Evolutionary conservation across 1,140 invertebrate species (phyloP), one percentile per base, ranked within the genome.

Genomic region (Geopemphigus sp.): DNA sequence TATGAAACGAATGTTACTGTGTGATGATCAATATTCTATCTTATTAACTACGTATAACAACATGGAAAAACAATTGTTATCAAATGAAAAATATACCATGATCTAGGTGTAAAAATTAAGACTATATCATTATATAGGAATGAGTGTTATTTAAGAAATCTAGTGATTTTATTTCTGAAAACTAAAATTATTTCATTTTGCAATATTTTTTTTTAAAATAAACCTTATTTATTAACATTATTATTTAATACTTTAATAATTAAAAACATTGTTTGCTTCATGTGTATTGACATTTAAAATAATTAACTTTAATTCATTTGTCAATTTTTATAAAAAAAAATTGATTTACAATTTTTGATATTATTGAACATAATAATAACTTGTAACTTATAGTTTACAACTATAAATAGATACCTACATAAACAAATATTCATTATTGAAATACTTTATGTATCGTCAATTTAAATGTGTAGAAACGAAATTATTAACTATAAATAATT

Each of bases 61-160:
- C 24, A 32, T 72, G 47, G 24, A 54, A 50, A 10, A 70, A 53
- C 11, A 26, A 14, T 0, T 22, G 45, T 15, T 15, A 17, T 47
- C 32, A 8, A 39, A 39, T 39, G 8, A 29, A 72, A 29, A 15
- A 19, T 53, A 29, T 54, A 54, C 53, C 24, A 72, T 72, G 68
- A n/a, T 54, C 29, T 68, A 72, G 68, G 68, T 54, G 68, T 72
- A 72, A 70, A 47, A 70, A 72, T 24, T 72, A 72, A 72, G 68
- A 54, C 68, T 72, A 53, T 50, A 50, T 19, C 29, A 29, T 26
- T 54, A 29, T 26, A 17, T 22, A 32, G 17, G 24, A 72, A 54
- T 72, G 68, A 72, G 68, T 72, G 24, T 72, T 53, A 29, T 72
- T 29, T 4, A 63, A 63, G 26, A 5, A 63, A 32, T 68, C 8